A percentile compares a stretch with the other conserved stretches of the same genome.
phyloP scores from a whole-genome alignment of 2,113 vertebrate species.

The Mystacornis crossleyi region DNA sequence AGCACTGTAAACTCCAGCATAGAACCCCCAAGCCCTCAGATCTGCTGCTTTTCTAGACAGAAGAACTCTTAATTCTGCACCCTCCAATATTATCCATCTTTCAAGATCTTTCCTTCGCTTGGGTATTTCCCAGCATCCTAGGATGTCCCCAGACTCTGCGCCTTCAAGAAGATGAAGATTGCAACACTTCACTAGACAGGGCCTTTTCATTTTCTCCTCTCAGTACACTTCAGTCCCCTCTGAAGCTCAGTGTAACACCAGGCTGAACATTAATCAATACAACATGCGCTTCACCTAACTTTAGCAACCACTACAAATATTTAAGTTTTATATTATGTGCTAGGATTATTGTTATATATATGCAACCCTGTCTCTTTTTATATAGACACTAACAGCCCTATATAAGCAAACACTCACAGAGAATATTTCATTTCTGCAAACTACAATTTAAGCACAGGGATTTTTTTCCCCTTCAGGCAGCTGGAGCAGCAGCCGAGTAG shows the following conservation, averaged over 20 bases:
- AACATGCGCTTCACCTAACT: slow-evolving; percentile 1
- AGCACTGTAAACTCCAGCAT: not conserved
- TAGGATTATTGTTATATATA: slow-evolving; percentile 48
- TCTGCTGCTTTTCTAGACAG: not conserved
- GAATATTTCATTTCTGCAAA: slow-evolving; percentile 25
- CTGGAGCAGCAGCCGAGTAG: not conserved
- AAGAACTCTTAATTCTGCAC: not conserved
- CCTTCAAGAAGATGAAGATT: not conserved
- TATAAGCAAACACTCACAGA: slow-evolving; percentile 13
- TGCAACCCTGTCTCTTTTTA: slow-evolving; percentile 41
- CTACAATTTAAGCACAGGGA: not conserved
- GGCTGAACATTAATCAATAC: slow-evolving; percentile 33
- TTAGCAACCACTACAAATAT: not conserved
- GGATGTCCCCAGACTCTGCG: not conserved
- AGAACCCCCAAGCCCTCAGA: not conserved
- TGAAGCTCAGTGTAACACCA: not conserved
- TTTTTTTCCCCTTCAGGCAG: not conserved
- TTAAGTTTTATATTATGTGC: slow-evolving; percentile 22
- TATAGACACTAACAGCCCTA: not conserved
- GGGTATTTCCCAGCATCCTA: not conserved
- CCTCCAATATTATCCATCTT: not conserved
- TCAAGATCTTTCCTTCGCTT: not conserved
- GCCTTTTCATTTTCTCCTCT: not conserved
- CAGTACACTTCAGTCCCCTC: not conserved
- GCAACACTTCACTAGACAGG: not conserved